Evolutionary conservation across 2,888 invertebrate species (phyloP).

Genomic region (Thymelicus lineola): DNA sequence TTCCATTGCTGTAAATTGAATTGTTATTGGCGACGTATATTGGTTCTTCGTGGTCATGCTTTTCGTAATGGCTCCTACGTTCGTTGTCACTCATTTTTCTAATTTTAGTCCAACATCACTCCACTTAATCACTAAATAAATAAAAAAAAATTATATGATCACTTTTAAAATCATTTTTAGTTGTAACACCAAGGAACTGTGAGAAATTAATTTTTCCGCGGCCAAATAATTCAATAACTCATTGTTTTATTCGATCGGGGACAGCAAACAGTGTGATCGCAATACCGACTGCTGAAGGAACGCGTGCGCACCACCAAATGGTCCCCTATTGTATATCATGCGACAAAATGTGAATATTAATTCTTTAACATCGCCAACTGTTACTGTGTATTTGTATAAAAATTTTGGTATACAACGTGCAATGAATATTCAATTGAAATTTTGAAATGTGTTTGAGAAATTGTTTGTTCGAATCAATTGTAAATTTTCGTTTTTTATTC

Average conservation of each 20-base stretch:
- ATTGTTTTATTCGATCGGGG: constrained; percentile 71
- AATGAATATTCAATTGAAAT: neutral
- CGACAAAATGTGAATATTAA: constrained; percentile 80
- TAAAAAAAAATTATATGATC: constrained; percentile 41
- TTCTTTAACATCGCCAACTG: constrained; percentile 50
- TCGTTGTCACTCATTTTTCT: constrained; percentile 75
- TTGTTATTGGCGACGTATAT: constrained; percentile 75
- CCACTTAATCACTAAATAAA: constrained; percentile 35
- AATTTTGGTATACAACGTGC: constrained; percentile 7
- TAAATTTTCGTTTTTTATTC: neutral
- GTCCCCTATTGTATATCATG: constrained; percentile 65
- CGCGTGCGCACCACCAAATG: constrained; percentile 64
- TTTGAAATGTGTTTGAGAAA: neutral
- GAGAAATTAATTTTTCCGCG: constrained; percentile 48
- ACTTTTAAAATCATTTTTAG: constrained; percentile 43
- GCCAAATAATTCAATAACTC: constrained; percentile 68
- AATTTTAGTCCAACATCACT: constrained; percentile 35
- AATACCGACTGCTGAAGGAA: constrained; percentile 65
- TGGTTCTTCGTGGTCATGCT: constrained; percentile 66
- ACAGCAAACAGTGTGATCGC: constrained; percentile 78
- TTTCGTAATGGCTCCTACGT: constrained; percentile 66
- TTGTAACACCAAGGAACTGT: constrained; percentile 30
- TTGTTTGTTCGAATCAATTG: too few relatives aligned
- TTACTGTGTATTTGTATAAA: constrained; percentile 27
- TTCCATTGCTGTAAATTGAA: constrained; percentile 84